Evolutionary conservation across 2,113 vertebrate genomes (phyloP).

Genomic region (Gopherus evgoodei): DNA sequence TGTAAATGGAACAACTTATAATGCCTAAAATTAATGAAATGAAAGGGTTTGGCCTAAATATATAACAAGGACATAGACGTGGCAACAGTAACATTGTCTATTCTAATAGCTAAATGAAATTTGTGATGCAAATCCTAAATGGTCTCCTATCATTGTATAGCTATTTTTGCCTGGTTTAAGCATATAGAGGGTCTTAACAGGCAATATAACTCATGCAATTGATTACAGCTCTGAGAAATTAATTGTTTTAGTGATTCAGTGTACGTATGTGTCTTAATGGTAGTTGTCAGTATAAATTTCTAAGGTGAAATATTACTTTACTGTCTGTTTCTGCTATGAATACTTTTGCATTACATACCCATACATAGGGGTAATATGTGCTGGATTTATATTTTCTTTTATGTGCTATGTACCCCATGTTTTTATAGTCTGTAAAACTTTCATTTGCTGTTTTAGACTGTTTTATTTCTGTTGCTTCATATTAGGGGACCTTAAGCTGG

Average conservation of each 20-base stretch:
- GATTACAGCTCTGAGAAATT: no score
- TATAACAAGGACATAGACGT: no score
- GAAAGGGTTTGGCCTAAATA: no score
- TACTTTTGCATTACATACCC: no score
- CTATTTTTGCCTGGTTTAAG: neutral
- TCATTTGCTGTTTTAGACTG: neutral
- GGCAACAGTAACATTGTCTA: no score
- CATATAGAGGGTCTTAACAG: neutral
- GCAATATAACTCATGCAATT: neutral
- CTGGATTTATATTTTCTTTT: neutral
- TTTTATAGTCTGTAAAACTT: neutral
- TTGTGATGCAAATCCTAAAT: neutral
- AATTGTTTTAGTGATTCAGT: neutral
- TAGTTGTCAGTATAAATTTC: neutral
- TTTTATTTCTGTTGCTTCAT: neutral
- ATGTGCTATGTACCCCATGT: neutral
- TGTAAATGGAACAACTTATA: no score
- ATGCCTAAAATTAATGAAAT: no score
- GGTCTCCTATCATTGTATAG: neutral
- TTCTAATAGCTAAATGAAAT: neutral
- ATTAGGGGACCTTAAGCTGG: neutral
- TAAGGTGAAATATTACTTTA: neutral
- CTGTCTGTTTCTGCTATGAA: neutral
- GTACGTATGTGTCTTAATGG: neutral
- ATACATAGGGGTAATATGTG: neutral